Base-by-base conservation (phyloP, 2,113 vertebrate genomes). In the Cathartes aura region DNA sequence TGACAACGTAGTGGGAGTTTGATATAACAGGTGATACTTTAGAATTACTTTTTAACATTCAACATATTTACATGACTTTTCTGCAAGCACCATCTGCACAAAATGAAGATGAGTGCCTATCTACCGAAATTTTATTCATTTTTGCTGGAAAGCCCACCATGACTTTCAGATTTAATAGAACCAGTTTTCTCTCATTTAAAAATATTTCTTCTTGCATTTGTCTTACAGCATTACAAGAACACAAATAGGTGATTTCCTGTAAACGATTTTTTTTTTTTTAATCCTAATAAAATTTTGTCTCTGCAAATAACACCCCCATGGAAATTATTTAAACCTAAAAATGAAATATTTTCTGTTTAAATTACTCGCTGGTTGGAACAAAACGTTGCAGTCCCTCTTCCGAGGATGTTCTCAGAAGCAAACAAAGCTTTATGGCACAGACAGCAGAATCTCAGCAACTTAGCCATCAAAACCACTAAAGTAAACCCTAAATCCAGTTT, bases 401-500 rank as follows among this genome's bases (percentile, higher is more conserved):
- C 15, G 9, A 58, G 27, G 24, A 56, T 1, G 3, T 64, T 63
- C 32, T 89, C 48, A 79, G 38, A 70, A 70, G 63, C 71, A 67
- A 29, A 36, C 32, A 82, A 87, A 82, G 17, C 8, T 70, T 63
- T 40, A 66, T 45, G 32, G n/a, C 86, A 83, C 32, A 84, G 32
- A n/a, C 32, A 80, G n/a, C 64, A 92, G 75, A 60, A 89, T 70
- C 72, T 84, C 63, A 90, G 59, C 64, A 78, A 83, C 0, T 2
- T 14, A 36, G 24, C 43, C 55, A 89, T 50, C 52, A 84, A 94
- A 95, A 87, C 62, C 89, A 78, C 40, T 32, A 12, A 79, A 56
- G 32, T 14, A 95, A 96, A 87, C 27, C n/a, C 50, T 58, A 71
- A 90, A 73, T 89, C 20, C 59, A 84, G 60, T 85, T 95, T 91